These are phyloP conservation scores for Slavum lentiscoides DNA, from an alignment of 2,888 invertebrate species.

Conservation along the genomic window DNA sequence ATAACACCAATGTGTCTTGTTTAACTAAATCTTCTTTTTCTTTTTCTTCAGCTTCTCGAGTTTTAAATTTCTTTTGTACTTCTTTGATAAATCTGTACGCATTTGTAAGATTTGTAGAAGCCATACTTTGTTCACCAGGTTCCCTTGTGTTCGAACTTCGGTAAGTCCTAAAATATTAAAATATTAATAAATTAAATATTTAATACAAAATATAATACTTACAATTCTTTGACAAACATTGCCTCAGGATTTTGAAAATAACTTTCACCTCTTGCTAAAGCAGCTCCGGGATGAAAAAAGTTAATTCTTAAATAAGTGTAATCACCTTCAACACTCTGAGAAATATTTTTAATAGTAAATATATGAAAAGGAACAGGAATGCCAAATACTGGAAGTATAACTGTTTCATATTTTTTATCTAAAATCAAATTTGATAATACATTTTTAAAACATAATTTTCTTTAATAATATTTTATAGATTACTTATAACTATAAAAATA, in stretches of 20 bases:
- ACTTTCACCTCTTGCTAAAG: constrained; percentile 91
- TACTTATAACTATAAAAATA: background rate
- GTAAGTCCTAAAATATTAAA: constrained; percentile 72
- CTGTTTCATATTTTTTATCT: constrained; percentile 96
- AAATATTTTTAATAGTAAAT: constrained; percentile 98
- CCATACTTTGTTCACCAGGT: constrained; percentile 90
- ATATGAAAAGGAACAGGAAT: constrained; percentile 97
- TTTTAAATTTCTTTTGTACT: constrained; percentile 97
- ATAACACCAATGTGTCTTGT: constrained; percentile 92
- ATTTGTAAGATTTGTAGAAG: constrained; percentile 93
- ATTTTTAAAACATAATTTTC: constrained; percentile 1
- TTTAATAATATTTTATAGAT: background rate
- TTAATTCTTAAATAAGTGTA: constrained; percentile 97
- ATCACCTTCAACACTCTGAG: constrained; percentile 97
- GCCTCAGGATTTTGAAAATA: constrained; percentile 93
- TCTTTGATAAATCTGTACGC: constrained; percentile 98
- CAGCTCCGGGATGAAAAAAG: constrained; percentile 97
- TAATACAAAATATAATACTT: constrained; percentile 61
- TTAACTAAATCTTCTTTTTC: constrained; percentile 99
- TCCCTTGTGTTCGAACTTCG: constrained; percentile 97
- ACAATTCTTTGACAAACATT: constrained; percentile 97
- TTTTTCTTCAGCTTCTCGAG: constrained; percentile 95
- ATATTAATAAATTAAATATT: background rate
- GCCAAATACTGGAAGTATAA: constrained; percentile 97
- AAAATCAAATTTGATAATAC: constrained; percentile 57